Evolutionary conservation across 2,888 invertebrate genomes (phyloP), one percentile per base, ranked within the genome.

Genomic region (Morpho deidamia): DNA sequence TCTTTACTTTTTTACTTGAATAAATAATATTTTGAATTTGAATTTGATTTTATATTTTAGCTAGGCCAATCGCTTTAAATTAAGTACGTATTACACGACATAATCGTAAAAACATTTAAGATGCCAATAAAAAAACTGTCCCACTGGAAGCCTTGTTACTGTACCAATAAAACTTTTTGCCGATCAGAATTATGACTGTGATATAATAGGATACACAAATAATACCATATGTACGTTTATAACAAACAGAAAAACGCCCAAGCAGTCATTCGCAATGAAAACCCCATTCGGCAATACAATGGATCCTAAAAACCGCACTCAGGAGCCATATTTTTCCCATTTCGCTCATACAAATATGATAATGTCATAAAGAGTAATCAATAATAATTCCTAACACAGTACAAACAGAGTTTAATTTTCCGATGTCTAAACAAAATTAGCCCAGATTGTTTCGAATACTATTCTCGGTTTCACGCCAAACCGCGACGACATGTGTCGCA

Each of bases 181-280:
- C 37, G 37, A 8, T n/a, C 37, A 37, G 37, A 33, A 38, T 56
- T 45, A 56, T 45, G 43, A 43, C 44, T 40, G 37, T 50, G 32
- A 14, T 38, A 38, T 38, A 63, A 72, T 70, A 71, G 69, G 68
- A 70, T 59, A 64, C 70, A 70, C 73, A 74, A 74, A 75, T 70
- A 69, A 60, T 64, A 74, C 74, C 84, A 84, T 80, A 77, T 83
- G 81, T 63, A 74, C 56, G 65, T 68, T 68, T 63, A 66, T 63
- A 72, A 79, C 81, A 77, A 79, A 72, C 71, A 71, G 59, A 64
- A 77, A 79, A 81, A 83, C 78, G 74, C 76, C 65, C 60, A 64
- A 69, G 67, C 73, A 78, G 73, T 81, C 72, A 80, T 72, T 74
- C 66, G 71, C 75, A 75, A 82, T 84, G 81, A 81, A 81, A 82